Conservation (phyloP, 2,888 invertebrate genomes). For the Cephus pygmeus region DNA sequence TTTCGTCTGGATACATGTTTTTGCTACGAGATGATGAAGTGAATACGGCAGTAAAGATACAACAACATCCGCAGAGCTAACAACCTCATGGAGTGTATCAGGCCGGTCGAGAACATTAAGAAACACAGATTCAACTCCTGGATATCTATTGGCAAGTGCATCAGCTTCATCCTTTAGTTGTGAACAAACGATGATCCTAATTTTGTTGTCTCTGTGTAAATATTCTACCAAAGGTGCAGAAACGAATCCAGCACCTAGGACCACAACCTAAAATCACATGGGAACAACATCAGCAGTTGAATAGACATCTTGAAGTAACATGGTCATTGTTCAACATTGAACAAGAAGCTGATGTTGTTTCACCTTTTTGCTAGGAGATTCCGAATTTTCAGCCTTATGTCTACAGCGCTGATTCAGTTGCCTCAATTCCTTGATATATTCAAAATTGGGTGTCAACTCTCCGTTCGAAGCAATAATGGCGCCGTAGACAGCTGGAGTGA, state of each 20-base stretch:
- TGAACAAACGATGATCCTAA: constrained; percentile 88
- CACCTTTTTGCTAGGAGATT: constrained; percentile 71
- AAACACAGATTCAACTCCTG: constrained; percentile 83
- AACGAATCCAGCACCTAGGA: constrained; percentile 96
- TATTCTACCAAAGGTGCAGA: constrained; percentile 96
- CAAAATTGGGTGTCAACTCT: constrained; percentile 87
- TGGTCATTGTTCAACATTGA: background rate
- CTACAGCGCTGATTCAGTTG: constrained; percentile 73
- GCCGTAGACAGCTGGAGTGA: constrained; percentile 77
- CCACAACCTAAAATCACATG: constrained; percentile 79
- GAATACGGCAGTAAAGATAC: constrained; percentile 92
- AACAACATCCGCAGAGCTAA: constrained; percentile 80
- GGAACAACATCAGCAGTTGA: constrained; percentile 96
- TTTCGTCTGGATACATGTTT: constrained; percentile 85
- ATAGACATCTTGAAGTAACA: constrained; percentile 75
- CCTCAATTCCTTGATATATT: constrained; percentile 94
- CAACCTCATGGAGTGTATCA: constrained; percentile 77
- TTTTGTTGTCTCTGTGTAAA: constrained; percentile 82
- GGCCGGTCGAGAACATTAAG: constrained; percentile 83
- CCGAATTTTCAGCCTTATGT: constrained; percentile 77
- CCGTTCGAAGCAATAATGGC: constrained; percentile 98
- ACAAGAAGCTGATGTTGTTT: background rate
- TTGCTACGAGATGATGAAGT: constrained; percentile 87
- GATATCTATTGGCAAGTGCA: constrained; percentile 79
- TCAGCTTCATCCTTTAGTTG: constrained; percentile 91